phyloP scores from a whole-genome alignment of 2,113 vertebrate genomes.

The Tragelaphus scriptus region DNA sequence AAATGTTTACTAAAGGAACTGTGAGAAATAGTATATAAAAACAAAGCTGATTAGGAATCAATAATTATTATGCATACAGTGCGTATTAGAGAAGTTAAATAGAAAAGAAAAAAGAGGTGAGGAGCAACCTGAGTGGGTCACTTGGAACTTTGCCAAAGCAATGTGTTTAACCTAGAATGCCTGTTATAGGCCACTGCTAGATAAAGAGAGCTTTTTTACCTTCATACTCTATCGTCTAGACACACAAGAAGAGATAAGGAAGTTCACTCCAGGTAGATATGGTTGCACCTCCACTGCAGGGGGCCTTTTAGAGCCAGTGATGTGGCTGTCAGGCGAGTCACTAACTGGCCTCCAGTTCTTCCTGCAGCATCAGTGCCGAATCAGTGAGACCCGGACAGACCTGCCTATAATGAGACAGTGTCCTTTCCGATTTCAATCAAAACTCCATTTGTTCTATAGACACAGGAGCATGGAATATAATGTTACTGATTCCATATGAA shows the following conservation, averaged over 20 bases:
- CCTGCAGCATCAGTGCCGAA: not conserved
- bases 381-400: not conserved
- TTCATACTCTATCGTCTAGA: not conserved
- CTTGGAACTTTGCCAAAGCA: not conserved
- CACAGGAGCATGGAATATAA: not conserved
- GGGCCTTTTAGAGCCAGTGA: not conserved
- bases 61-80: too few relatives aligned
- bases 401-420: not conserved
- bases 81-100: too few relatives aligned
- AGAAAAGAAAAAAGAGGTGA: not conserved
- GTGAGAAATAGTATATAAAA: too few relatives aligned
- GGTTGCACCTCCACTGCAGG: not conserved
- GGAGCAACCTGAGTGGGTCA: not conserved
- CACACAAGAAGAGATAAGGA: conserved; percentile 22
- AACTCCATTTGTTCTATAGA: not conserved
- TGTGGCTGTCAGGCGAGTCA: too few relatives aligned
- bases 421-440: not conserved
- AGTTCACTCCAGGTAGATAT: not conserved
- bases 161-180: too few relatives aligned
- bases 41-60: too few relatives aligned
- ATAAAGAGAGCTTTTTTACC: too few relatives aligned
- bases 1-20: too few relatives aligned
- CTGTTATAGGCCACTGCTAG: too few relatives aligned
- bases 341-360: too few relatives aligned
- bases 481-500: not conserved